Evolutionary conservation across 1,140 invertebrate species (phyloP), one percentile per base, ranked within the genome.

Genomic region (Spodoptera litura): DNA sequence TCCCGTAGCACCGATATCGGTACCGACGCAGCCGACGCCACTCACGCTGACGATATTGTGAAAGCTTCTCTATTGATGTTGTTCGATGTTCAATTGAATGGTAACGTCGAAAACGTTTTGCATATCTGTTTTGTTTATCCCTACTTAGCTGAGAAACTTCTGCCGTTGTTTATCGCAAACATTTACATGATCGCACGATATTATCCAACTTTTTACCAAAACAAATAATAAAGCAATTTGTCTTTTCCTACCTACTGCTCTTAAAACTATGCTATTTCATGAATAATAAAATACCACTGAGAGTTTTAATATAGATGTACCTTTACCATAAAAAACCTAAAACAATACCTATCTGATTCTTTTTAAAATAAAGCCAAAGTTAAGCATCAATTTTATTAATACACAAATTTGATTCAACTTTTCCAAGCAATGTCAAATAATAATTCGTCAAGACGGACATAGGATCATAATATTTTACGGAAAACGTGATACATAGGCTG

Each of bases 11-110:
- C 52, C 56, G 27, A 61, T 3, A 11, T 27, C 58, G 58, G 13
- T 31, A 61, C 58, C 62, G 62, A 66, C 49, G 49, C 62, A 38
- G n/a, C 15, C 62, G 55, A 25, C 62, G 59, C 53, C 75, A 73
- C 70, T 78, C 78, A 64, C 35, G 27, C 13, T 81, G 66, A 77
- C 55, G 77, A 73, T 82, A 83, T 83, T 85, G 72, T 80, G 78
- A 81, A 81, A 82, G 75, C 78, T 74, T 77, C 44, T 62, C 4
- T 68, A 78, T 82, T 82, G 72, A 76, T 61, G 66, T 31, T 77
- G 58, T 55, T 61, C 53, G n/a, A 72, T 44, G 58, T 55, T 61
- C 53, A 31, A 72, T 55, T 62, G 44, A 62, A 77, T 76, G 20
- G 73, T 49, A 53, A 64, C 27, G 52, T 20, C 38, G 49, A 53